A percentile compares a stretch with the other conserved stretches of the same genome.
These are phyloP conservation scores for Candoia aspera DNA, from an alignment of 2,113 vertebrate species.

Conservation along the genomic window DNA sequence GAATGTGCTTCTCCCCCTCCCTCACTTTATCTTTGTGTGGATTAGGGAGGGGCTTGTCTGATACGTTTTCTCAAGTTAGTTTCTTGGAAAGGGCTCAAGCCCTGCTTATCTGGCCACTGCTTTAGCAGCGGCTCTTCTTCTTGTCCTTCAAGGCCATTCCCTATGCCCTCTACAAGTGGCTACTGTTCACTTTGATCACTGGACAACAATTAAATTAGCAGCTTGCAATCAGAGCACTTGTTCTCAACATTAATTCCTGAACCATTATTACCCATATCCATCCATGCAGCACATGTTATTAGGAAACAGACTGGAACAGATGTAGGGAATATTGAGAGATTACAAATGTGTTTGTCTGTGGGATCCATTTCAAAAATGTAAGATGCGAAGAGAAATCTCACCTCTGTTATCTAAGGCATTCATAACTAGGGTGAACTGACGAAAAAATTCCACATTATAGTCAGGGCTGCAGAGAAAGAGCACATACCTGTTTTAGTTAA, in stretches of 20 bases:
- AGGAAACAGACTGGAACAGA: not conserved
- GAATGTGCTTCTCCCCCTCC: not conserved
- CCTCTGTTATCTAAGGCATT: conserved; percentile 99
- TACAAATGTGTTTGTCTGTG: not conserved
- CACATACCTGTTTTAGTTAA: conserved; percentile 4
- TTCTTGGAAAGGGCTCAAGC: too few relatives aligned
- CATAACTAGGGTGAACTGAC: conserved; percentile 95
- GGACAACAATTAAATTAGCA: not conserved
- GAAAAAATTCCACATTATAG: conserved; percentile 98
- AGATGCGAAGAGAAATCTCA: conserved; percentile 64
- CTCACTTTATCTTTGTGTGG: not conserved
- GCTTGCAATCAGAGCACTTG: conserved; percentile 5
- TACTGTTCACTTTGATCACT: not conserved
- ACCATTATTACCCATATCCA: not conserved
- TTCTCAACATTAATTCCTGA: not conserved
- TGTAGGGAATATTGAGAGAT: not conserved
- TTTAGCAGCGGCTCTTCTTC: not conserved
- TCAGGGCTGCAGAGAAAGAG: conserved; percentile 83
- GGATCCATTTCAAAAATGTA: not conserved
- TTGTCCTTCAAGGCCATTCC: not conserved
- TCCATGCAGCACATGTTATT: not conserved
- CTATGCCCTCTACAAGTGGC: not conserved
- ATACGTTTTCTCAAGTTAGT: not conserved
- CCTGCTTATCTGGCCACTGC: not conserved
- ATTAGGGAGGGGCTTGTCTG: not conserved